A percentile compares a stretch with the other conserved stretches of the same genome.
Evolutionary conservation across 2,888 invertebrate genomes (phyloP).

Genomic region (Limenitis camilla): DNA sequence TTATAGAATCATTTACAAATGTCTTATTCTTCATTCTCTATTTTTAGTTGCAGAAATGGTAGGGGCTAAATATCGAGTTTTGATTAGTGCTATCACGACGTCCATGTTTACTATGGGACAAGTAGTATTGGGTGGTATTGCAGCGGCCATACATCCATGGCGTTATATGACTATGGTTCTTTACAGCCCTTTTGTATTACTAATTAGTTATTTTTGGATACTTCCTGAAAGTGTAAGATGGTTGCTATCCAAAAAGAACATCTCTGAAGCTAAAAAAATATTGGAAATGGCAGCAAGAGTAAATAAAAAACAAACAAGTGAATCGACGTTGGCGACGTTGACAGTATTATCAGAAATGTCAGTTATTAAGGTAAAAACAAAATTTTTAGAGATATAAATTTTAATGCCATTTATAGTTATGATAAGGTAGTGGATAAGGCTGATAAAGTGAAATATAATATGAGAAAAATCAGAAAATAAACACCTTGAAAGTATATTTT

Average conservation of each 20-base stretch:
- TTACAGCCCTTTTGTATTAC: constrained; percentile 79
- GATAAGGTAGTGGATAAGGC: too few species aligned
- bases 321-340: constrained; percentile 61
- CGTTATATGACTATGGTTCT: constrained; percentile 76
- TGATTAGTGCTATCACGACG: constrained; percentile 79
- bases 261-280: constrained; percentile 75
- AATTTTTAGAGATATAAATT: not conserved
- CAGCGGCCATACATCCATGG: constrained; percentile 82
- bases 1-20: not conserved
- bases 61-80: constrained; percentile 80
- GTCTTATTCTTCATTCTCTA: not conserved
- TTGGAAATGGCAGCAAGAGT: constrained; percentile 76
- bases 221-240: constrained; percentile 81
- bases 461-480: too few species aligned
- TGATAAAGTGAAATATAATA: too few species aligned
- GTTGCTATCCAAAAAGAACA: constrained; percentile 79
- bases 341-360: constrained; percentile 35
- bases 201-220: constrained; percentile 79
- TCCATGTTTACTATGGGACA: constrained; percentile 83
- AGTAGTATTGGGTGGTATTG: constrained; percentile 77
- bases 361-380: not conserved
- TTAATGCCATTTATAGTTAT: not conserved
- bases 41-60: constrained; percentile 77
- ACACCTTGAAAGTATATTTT: too few species aligned
- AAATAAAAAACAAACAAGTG: constrained; percentile 73